A percentile compares a stretch with the other conserved stretches of the same genome.
Evolutionary conservation across 2,888 invertebrate genomes (phyloP).

Genomic region (Campopleginae sp.): DNA sequence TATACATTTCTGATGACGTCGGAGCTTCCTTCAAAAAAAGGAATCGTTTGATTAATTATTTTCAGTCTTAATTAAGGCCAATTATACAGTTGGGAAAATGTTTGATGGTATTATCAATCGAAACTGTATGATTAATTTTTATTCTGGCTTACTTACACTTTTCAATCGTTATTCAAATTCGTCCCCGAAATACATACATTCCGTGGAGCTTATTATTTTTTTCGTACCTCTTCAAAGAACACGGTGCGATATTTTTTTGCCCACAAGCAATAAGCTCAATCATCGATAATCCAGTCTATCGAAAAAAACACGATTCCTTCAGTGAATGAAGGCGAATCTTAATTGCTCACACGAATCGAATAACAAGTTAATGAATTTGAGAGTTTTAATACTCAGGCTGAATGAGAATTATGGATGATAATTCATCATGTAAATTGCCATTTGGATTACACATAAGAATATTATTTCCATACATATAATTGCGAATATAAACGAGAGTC

Average conservation of each 20-base stretch:
- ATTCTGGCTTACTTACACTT: background rate
- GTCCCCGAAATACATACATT: background rate
- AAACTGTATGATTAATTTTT: background rate
- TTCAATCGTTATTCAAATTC: background rate
- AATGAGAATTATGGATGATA: background rate
- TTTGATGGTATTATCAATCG: background rate
- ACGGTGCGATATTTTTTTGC: background rate
- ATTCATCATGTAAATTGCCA: background rate
- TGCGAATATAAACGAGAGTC: slow-evolving; percentile 13
- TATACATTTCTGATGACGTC: slow-evolving; percentile 7
- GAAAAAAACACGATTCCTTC: background rate
- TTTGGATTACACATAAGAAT: background rate
- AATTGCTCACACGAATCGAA: background rate
- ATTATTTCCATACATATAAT: slow-evolving; percentile 20
- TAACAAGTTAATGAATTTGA: background rate
- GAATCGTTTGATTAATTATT: slow-evolving; percentile 32
- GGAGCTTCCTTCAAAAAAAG: background rate
- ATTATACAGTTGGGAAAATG: slow-evolving; percentile 4
- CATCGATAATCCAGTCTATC: background rate
- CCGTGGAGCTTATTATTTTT: background rate
- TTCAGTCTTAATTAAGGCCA: slow-evolving; percentile 8
- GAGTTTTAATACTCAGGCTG: background rate
- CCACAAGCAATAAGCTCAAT: background rate
- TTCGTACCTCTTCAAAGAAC: background rate
- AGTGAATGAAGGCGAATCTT: background rate